phyloP scores from a whole-genome alignment of 1,140 invertebrate species.

The Diploscapter pachys region DNA sequence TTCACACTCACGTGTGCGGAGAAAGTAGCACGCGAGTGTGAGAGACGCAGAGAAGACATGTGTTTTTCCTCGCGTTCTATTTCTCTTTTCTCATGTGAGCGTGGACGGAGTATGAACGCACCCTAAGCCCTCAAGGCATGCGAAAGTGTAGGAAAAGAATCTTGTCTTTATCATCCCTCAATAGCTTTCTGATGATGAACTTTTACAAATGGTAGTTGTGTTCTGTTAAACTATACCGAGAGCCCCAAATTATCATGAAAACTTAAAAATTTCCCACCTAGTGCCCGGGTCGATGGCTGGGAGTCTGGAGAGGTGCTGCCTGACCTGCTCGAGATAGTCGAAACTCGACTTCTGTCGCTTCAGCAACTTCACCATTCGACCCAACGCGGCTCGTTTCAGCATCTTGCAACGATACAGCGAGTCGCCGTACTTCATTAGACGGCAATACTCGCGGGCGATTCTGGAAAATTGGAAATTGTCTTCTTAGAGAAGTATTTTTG shows the following conservation, averaged over 20 bases:
- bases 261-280: slow-evolving; percentile 60
- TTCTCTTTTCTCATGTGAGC: too few species aligned
- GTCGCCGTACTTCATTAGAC: slow-evolving; percentile 92
- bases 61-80: too few species aligned
- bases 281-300: slow-evolving; percentile 98
- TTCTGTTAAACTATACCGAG: too few species aligned
- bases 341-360: slow-evolving; percentile 88
- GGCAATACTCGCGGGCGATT: slow-evolving; percentile 90
- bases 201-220: too few species aligned
- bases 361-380: slow-evolving; percentile 96
- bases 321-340: slow-evolving; percentile 94
- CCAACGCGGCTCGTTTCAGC: slow-evolving; percentile 89
- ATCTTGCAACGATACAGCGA: slow-evolving; percentile 96
- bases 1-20: too few species aligned
- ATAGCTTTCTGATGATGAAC: too few species aligned
- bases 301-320: slow-evolving; percentile 95
- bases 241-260: not conserved
- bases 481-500: slow-evolving; percentile 5
- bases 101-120: too few species aligned
- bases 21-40: too few species aligned
- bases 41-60: too few species aligned
- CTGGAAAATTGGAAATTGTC: slow-evolving; percentile 64
- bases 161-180: too few species aligned
- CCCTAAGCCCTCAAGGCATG: too few species aligned
- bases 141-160: too few species aligned